These are phyloP conservation scores for Noctua comes DNA, from an alignment of 2,888 invertebrate genomes.

Conservation along the genomic window DNA sequence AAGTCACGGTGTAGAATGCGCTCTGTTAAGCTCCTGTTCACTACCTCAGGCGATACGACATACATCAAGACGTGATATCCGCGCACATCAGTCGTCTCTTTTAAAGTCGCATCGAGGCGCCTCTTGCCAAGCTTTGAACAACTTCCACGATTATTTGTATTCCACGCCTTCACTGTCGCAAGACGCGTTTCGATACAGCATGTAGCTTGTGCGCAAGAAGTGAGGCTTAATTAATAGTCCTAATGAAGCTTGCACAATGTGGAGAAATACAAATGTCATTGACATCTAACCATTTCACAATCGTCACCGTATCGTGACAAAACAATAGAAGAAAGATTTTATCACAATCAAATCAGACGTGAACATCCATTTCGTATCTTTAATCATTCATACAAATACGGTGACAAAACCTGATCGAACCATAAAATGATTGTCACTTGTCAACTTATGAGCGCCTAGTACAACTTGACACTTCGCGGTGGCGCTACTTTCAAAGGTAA, in stretches of 20 bases:
- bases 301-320: slow-evolving; percentile 34
- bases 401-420: slow-evolving; percentile 37
- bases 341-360: slow-evolving; percentile 40
- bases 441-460: slow-evolving; percentile 39
- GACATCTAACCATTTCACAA: slow-evolving; percentile 6
- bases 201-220: background rate
- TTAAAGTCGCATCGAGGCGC: background rate
- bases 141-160: background rate
- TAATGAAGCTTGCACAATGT: slow-evolving; percentile 4
- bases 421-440: slow-evolving; percentile 49
- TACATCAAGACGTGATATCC: background rate
- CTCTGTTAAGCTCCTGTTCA: background rate
- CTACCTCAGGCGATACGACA: background rate
- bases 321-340: slow-evolving; percentile 29
- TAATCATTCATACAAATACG: slow-evolving; percentile 52
- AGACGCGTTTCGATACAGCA: too few species aligned
- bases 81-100: background rate
- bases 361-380: slow-evolving; percentile 48
- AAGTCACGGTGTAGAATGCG: too few species aligned
- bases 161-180: background rate
- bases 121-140: background rate
- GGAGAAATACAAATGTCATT: background rate
- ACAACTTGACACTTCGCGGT: slow-evolving; percentile 1
- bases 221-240: background rate
- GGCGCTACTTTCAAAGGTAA: slow-evolving; percentile 10